A percentile compares a stretch with the other conserved stretches of the same genome.
Evolutionary conservation across 2,888 invertebrate species (phyloP).

Genomic region (Euplexia lucipara): DNA sequence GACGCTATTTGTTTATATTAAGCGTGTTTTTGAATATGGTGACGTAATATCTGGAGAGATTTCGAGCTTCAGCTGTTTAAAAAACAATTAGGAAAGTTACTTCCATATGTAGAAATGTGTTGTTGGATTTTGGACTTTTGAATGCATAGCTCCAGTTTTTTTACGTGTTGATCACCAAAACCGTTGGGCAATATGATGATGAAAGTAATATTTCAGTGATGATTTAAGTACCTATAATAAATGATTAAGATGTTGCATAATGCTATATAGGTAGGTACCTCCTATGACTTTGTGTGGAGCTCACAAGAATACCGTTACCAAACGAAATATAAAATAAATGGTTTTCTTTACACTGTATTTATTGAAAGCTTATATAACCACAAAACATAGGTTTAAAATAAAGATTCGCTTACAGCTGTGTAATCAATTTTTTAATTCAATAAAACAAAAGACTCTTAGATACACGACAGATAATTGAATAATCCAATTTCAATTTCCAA

Average conservation of each 20-base stretch:
- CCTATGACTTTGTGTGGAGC: neutral
- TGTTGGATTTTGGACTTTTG: neutral
- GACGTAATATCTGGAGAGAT: constrained; percentile 19
- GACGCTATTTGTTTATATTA: constrained; percentile 59
- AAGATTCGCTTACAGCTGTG: constrained; percentile 53
- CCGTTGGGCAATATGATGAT: neutral
- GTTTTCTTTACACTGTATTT: constrained; percentile 11
- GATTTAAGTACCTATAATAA: neutral
- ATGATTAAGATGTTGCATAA: neutral
- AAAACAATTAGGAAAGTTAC: constrained; percentile 5
- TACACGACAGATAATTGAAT: constrained; percentile 69
- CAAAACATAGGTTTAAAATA: constrained; percentile 51
- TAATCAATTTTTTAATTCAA: constrained; percentile 64
- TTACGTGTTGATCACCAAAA: neutral
- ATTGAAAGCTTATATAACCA: constrained; percentile 50
- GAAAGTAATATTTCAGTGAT: neutral
- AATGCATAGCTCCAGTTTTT: neutral
- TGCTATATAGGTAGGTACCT: neutral
- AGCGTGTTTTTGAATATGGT: constrained; percentile 25
- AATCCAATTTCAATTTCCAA: constrained; percentile 70
- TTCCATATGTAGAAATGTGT: neutral
- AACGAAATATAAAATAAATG: constrained; percentile 39
- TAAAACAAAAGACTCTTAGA: constrained; percentile 60
- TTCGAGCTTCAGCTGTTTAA: neutral
- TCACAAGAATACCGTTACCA: neutral